A percentile compares a stretch with the other conserved stretches of the same genome.
Evolutionary conservation across 2,113 vertebrate species (phyloP).

Genomic region (Seriola quinqueradiata): DNA sequence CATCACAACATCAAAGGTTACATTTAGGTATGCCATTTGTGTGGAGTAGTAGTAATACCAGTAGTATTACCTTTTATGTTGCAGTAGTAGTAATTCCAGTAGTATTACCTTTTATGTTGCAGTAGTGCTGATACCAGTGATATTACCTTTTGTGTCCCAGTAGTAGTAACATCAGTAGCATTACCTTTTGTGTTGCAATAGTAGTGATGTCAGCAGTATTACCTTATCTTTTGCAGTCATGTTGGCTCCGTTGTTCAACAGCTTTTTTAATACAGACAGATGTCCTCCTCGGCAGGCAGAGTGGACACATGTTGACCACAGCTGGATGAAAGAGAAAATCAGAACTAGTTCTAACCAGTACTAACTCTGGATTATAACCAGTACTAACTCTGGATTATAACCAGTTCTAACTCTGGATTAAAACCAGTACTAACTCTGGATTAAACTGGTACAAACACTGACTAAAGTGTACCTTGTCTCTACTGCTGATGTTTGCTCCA

Average conservation of each 20-base stretch:
- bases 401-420: too few relatives aligned
- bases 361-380: too few relatives aligned
- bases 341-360: neutral
- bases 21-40: too few relatives aligned
- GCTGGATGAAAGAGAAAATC: conserved; percentile 76
- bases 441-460: neutral
- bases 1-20: too few relatives aligned
- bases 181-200: too few relatives aligned
- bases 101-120: too few relatives aligned
- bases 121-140: too few relatives aligned
- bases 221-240: conserved; percentile 87
- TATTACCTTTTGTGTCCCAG: too few relatives aligned
- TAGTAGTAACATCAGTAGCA: too few relatives aligned
- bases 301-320: conserved; percentile 90
- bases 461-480: conserved; percentile 88
- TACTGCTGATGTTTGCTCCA: conserved; percentile 87
- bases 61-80: too few relatives aligned
- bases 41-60: too few relatives aligned
- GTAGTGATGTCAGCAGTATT: neutral
- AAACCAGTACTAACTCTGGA: neutral
- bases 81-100: too few relatives aligned
- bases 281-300: conserved; percentile 91
- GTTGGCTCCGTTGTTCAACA: conserved; percentile 88
- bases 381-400: neutral
- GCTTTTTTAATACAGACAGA: conserved; percentile 85